Evolutionary conservation across 2,888 invertebrate species (phyloP).

Genomic region (Epistrophe grossulariae): DNA sequence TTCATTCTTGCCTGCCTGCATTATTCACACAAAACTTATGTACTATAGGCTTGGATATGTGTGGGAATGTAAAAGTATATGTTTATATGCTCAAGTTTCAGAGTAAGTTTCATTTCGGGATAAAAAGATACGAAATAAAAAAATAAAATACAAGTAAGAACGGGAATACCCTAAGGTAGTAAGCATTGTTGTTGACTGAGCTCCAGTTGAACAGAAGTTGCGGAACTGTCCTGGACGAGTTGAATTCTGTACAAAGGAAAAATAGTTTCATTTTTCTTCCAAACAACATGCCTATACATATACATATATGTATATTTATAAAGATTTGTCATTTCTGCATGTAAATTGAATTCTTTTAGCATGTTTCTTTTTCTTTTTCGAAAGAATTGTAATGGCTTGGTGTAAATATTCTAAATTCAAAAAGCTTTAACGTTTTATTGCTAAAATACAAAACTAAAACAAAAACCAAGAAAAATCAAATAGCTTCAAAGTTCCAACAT

Average conservation of each 20-base stretch:
- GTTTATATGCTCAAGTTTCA: conserved; percentile 17
- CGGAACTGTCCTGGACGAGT: conserved; percentile 41
- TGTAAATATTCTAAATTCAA: conserved; percentile 17
- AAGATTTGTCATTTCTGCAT: conserved; percentile 21
- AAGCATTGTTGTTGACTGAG: conserved; percentile 69
- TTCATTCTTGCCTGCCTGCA: conserved; percentile 44
- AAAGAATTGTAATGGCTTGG: conserved; percentile 26
- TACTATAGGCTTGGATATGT: conserved; percentile 29
- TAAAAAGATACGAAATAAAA: background rate
- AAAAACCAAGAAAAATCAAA: background rate
- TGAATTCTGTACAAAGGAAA: conserved; percentile 35
- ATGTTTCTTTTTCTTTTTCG: conserved; percentile 10
- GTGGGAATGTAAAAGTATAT: background rate
- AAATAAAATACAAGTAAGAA: conserved; percentile 56
- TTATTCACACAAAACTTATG: conserved; percentile 39
- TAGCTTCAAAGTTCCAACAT: too few relatives aligned
- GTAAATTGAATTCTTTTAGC: conserved; percentile 23
- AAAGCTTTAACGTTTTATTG: conserved; percentile 20
- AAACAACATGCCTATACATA: background rate
- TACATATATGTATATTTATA: background rate
- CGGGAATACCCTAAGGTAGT: conserved; percentile 64
- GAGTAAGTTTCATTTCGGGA: conserved; percentile 57
- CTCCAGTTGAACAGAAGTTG: conserved; percentile 42
- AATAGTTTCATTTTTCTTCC: conserved; percentile 23
- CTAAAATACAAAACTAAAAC: background rate